phyloP scores from a whole-genome alignment of 2,113 vertebrate genomes.

The Camelus dromedarius region DNA sequence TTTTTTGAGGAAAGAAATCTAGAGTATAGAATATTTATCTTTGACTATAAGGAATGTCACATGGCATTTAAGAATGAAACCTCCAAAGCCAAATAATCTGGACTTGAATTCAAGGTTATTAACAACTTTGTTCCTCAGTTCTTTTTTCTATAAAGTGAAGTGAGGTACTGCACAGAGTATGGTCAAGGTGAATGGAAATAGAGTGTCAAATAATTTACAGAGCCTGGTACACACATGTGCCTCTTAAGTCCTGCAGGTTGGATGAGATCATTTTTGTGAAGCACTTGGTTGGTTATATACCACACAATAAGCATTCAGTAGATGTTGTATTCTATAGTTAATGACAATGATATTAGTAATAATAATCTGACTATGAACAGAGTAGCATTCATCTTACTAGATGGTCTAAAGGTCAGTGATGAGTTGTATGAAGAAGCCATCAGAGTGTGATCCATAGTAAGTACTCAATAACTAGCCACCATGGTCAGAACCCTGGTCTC shows the following conservation, averaged over 20 bases:
- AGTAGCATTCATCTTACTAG: neutral
- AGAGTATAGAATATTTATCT: neutral
- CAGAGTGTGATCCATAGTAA: rapidly evolving
- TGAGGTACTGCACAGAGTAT: neutral
- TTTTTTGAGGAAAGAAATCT: neutral
- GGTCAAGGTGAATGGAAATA: neutral
- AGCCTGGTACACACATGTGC: neutral
- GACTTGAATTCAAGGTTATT: neutral
- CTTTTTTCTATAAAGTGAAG: neutral
- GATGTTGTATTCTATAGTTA: neutral
- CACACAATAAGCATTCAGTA: neutral
- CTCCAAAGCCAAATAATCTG: neutral
- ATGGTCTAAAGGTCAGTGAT: neutral
- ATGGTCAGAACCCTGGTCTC: neutral
- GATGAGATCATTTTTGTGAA: neutral
- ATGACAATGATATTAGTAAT: neutral
- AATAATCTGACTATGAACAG: neutral
- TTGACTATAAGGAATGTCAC: neutral
- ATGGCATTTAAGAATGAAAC: neutral
- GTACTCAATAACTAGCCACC: neutral
- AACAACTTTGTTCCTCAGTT: neutral
- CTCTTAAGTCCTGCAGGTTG: neutral
- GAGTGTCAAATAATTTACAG: neutral
- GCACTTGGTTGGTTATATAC: neutral
- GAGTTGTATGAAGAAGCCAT: neutral